phyloP scores from a whole-genome alignment of 2,797 vertebrate species.

The Acipenser transmontanus region DNA sequence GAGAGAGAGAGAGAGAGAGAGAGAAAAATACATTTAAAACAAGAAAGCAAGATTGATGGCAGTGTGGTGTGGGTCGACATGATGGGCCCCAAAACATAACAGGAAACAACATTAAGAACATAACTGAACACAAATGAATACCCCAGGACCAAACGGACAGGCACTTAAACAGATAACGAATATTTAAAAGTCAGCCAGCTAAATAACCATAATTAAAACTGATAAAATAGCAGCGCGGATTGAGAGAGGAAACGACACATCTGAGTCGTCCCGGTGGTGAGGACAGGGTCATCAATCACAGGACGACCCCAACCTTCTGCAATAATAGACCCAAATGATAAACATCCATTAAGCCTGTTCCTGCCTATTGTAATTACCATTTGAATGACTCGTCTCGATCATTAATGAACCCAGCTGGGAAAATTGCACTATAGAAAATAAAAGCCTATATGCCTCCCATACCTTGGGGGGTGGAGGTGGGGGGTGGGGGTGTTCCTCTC shows the following conservation, averaged over 20 bases:
- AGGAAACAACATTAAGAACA: no score
- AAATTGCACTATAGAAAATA: constrained; percentile 23
- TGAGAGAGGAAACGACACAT: neutral
- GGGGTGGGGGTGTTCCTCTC: neutral
- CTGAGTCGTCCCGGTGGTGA: constrained; percentile 4
- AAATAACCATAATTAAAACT: no score
- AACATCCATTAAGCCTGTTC: constrained; percentile 54
- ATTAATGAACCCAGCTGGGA: constrained; percentile 44
- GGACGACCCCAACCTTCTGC: constrained; percentile 43
- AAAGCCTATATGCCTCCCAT: constrained; percentile 1
- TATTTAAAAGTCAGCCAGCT: no score
- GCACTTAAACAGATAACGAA: no score
- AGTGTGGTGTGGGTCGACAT: no score
- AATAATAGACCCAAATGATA: constrained; percentile 55
- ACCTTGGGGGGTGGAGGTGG: neutral
- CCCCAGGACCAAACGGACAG: no score
- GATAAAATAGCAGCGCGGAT: no score
- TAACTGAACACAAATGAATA: no score
- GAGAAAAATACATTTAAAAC: no score
- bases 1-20: no score
- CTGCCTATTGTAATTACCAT: constrained; percentile 59
- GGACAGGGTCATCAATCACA: constrained; percentile 31
- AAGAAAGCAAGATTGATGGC: no score
- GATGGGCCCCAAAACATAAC: no score
- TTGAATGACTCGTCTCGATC: constrained; percentile 49